Evolutionary conservation across 1,140 invertebrate genomes (phyloP).

Genomic region (Lepidurus couesii): DNA sequence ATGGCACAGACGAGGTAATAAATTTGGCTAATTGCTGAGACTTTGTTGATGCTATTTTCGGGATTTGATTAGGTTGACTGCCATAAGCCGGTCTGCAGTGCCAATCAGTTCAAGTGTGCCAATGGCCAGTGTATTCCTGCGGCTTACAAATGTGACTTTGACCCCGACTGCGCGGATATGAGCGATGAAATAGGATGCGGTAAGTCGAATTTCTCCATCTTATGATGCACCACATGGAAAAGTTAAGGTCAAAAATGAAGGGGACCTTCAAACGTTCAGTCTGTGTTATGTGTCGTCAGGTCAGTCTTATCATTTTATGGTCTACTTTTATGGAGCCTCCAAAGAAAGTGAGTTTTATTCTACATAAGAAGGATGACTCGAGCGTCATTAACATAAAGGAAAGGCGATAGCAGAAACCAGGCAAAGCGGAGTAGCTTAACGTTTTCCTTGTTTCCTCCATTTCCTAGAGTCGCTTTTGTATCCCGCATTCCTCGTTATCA

Average conservation of each 20-base stretch:
- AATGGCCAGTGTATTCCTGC: constrained; percentile 44
- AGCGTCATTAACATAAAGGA: constrained; percentile 9
- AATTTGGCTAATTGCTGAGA: not conserved
- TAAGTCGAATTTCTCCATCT: constrained; percentile 8
- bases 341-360: not conserved
- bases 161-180: constrained; percentile 42
- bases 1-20: constrained; percentile 48
- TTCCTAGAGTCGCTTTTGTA: not conserved
- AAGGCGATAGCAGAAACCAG: not conserved
- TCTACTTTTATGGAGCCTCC: not conserved
- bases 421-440: not conserved
- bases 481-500: not conserved
- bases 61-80: constrained; percentile 43
- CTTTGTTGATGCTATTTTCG: not conserved
- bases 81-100: constrained; percentile 49
- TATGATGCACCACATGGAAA: not conserved
- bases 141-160: constrained; percentile 45
- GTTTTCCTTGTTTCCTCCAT: not conserved
- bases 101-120: constrained; percentile 60
- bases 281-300: no score
- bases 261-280: no score
- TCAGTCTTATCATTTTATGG: not conserved
- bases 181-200: constrained; percentile 45
- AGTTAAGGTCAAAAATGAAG: not conserved
- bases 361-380: not conserved